These are phyloP conservation scores for Tricholauxania praeusta DNA, from an alignment of 2,888 invertebrate species.

Conservation along the genomic window DNA sequence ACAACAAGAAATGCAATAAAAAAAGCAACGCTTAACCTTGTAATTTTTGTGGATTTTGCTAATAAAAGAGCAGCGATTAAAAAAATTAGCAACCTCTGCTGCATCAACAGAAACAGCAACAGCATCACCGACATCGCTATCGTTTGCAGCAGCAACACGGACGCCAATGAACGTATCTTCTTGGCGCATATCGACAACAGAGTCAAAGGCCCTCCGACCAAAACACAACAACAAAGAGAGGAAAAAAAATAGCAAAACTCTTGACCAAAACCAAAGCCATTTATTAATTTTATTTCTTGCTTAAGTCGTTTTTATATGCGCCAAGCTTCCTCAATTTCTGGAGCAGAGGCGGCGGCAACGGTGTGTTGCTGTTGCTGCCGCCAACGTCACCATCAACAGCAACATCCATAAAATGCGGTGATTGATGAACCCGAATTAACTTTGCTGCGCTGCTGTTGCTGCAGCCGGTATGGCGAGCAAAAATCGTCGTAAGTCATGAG, in stretches of 20 bases:
- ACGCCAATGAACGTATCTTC: neutral
- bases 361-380: slow-evolving; percentile 29
- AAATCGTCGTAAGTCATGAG: neutral
- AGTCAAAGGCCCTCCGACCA: slow-evolving; percentile 25
- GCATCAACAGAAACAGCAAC: slow-evolving; percentile 37
- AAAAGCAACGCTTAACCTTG: slow-evolving; percentile 27
- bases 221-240: slow-evolving; percentile 9
- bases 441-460: slow-evolving; percentile 48
- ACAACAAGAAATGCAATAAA: slow-evolving; percentile 4
- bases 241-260: slow-evolving; percentile 20
- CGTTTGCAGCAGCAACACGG: slow-evolving; percentile 14
- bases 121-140: slow-evolving; percentile 1
- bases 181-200: slow-evolving; percentile 1
- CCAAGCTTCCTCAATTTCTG: neutral
- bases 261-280: slow-evolving; percentile 39
- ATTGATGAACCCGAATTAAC: slow-evolving; percentile 56
- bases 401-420: slow-evolving; percentile 52
- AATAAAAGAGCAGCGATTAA: slow-evolving; percentile 46
- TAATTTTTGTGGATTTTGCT: slow-evolving; percentile 40
- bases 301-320: slow-evolving; percentile 32
- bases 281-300: slow-evolving; percentile 45
- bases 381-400: slow-evolving; percentile 25
- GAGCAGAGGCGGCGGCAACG: slow-evolving; percentile 21
- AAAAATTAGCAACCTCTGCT: slow-evolving; percentile 45
- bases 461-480: slow-evolving; percentile 28